Percentiles rank a stretch among this genome's conserved stretches.
Conservation (phyloP, 2,797 vertebrate genomes). For the Pipistrellus pygmaeus region DNA sequence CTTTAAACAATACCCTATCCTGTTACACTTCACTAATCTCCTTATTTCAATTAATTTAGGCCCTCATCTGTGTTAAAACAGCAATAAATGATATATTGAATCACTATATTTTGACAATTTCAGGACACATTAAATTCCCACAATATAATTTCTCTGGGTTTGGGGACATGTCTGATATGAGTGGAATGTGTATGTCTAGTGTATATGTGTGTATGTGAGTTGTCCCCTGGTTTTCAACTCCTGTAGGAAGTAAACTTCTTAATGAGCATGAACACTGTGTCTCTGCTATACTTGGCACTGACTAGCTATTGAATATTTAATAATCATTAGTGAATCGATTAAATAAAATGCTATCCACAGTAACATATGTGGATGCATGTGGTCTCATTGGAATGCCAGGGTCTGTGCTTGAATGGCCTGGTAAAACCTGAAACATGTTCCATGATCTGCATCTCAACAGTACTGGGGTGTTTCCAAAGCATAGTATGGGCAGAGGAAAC, state of each 20-base stretch:
- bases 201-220: not conserved
- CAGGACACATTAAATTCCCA: not conserved
- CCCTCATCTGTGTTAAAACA: not conserved
- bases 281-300: slow-evolving; percentile 19
- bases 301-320: not conserved
- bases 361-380: not conserved
- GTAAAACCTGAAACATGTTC: not conserved
- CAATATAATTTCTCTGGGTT: not conserved
- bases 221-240: not conserved
- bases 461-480: not conserved
- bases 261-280: not conserved
- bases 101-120: not conserved
- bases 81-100: not conserved
- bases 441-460: not conserved
- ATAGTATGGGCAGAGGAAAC: not conserved
- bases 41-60: not conserved
- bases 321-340: slow-evolving; percentile 32
- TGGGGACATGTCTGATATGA: not conserved
- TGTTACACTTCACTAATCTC: not conserved
- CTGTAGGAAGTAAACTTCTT: not conserved
- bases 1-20: not conserved
- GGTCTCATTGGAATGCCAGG: not conserved
- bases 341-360: slow-evolving; percentile 4
- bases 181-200: not conserved
- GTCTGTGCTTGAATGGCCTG: not conserved